Conservation (phyloP, 2,797 vertebrate species). For the Loriculus beryllinus region DNA sequence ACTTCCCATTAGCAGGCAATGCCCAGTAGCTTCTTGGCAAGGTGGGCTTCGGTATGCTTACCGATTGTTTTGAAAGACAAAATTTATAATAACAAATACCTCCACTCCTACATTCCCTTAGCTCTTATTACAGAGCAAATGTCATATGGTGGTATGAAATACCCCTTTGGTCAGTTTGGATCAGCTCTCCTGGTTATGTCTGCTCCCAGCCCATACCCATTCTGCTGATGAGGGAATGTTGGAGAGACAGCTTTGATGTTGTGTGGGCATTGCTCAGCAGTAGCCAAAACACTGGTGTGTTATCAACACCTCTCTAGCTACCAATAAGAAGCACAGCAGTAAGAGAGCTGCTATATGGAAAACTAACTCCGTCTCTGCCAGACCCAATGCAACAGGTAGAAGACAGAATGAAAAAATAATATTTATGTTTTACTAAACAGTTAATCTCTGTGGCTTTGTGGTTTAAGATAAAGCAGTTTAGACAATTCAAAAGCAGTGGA, state of each 20-base stretch:
- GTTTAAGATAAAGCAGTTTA: not conserved
- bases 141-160: not conserved
- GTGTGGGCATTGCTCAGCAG: not conserved
- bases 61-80: not conserved
- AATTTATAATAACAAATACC: not conserved
- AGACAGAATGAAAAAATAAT: not conserved
- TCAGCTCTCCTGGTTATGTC: not conserved
- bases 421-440: not conserved
- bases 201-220: not conserved
- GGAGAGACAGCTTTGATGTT: not conserved
- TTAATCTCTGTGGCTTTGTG: fast-evolving
- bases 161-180: not conserved
- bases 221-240: not conserved
- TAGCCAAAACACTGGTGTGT: not conserved
- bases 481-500: not conserved
- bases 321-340: not conserved
- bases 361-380: not conserved
- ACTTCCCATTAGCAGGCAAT: not conserved
- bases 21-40: not conserved
- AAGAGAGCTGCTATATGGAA: not conserved
- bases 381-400: not conserved
- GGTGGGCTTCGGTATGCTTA: not conserved
- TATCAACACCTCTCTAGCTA: not conserved
- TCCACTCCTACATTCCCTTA: not conserved
- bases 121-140: not conserved